These are phyloP conservation scores for Palloptera scutellata DNA, from an alignment of 2,888 invertebrate genomes.

Conservation along the genomic window DNA sequence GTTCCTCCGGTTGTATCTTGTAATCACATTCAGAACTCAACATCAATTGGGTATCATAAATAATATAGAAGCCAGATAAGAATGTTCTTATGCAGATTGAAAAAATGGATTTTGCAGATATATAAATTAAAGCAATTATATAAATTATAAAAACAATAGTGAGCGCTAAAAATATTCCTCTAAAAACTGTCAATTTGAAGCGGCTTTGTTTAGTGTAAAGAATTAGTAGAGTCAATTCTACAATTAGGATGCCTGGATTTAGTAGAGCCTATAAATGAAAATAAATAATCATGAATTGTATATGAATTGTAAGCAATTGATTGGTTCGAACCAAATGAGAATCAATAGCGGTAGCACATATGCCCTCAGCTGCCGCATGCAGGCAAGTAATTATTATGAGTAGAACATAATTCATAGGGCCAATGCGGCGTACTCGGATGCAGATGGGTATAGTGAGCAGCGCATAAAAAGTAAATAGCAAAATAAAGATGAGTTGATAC, in stretches of 20 bases:
- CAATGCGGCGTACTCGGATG: neutral
- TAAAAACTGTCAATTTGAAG: constrained; percentile 15
- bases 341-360: no score
- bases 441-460: no score
- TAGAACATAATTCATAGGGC: neutral
- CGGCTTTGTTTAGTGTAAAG: constrained; percentile 22
- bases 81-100: neutral
- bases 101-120: neutral
- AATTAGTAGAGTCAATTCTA: constrained; percentile 14
- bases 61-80: neutral
- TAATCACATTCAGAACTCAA: constrained; percentile 25
- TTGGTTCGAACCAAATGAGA: no score
- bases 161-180: constrained; percentile 14
- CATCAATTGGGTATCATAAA: constrained; percentile 27
- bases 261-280: constrained; percentile 16
- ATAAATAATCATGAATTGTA: no score
- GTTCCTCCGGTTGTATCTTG: constrained; percentile 23
- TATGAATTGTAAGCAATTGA: no score
- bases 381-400: neutral
- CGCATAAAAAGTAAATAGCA: no score
- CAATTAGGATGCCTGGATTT: neutral
- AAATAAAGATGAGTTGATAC: no score
- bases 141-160: constrained; percentile 3
- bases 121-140: neutral
- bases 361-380: neutral